Conservation (phyloP, 2,113 vertebrate genomes). For the Psettodes erumei region DNA sequence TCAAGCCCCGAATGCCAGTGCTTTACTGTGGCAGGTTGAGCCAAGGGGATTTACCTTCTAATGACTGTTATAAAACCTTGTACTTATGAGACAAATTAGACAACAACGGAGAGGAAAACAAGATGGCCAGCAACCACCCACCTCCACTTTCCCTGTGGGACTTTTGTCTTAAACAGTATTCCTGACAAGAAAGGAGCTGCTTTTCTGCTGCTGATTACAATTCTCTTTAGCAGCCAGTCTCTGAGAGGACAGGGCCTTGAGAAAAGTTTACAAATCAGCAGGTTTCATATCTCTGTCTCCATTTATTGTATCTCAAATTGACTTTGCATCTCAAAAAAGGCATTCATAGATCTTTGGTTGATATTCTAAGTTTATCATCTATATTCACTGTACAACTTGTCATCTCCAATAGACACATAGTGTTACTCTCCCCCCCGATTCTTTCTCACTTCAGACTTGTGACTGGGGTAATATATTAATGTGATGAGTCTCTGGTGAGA, state of each 20-base stretch:
- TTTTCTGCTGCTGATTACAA: constrained; percentile 42
- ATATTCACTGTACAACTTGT: constrained; percentile 43
- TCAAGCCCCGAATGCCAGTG: constrained; percentile 65
- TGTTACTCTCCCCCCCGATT: constrained; percentile 6
- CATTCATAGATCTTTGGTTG: constrained; percentile 31
- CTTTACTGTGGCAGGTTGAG: constrained; percentile 54
- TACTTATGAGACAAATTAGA: constrained; percentile 72
- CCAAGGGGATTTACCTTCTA: constrained; percentile 63
- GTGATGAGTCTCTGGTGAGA: constrained; percentile 42
- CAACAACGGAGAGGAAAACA: constrained; percentile 45
- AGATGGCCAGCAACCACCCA: constrained; percentile 21
- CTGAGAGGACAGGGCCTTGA: constrained; percentile 1
- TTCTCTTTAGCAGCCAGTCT: constrained; percentile 16
- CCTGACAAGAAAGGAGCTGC: constrained; percentile 4
- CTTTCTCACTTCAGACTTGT: constrained; percentile 51
- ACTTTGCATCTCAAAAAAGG: constrained; percentile 27
- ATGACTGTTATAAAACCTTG: constrained; percentile 63
- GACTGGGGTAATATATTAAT: constrained; percentile 61
- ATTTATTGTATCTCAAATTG: constrained; percentile 43
- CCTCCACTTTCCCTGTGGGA: background rate
- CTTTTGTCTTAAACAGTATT: constrained; percentile 25
- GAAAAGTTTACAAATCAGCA: constrained; percentile 47
- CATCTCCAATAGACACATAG: constrained; percentile 26
- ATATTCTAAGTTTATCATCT: constrained; percentile 50
- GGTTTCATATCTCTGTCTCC: constrained; percentile 30